Evolutionary conservation across 2,797 vertebrate species (phyloP).

Genomic region (Pseudochirops corinnae): DNA sequence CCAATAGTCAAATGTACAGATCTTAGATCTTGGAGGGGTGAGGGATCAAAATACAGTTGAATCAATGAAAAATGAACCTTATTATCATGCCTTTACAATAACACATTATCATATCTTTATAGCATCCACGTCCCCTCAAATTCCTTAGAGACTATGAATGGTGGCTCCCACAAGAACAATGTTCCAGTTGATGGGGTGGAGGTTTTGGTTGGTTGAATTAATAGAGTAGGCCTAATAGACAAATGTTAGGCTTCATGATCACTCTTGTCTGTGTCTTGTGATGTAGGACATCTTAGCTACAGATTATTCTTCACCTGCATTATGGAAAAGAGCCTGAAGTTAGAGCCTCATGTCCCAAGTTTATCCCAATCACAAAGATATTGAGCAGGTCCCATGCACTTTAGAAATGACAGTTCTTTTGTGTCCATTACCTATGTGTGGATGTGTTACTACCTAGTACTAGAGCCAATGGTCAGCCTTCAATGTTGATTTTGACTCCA

Average conservation of each 20-base stretch:
- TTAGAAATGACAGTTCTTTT: neutral
- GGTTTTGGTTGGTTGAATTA: neutral
- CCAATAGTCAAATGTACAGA: neutral
- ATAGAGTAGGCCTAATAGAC: neutral
- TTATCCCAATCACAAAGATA: neutral
- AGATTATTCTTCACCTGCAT: neutral
- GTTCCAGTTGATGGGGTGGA: neutral
- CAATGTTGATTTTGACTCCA: neutral
- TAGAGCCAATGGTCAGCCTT: neutral
- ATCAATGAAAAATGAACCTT: neutral
- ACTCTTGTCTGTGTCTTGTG: neutral
- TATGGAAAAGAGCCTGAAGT: neutral
- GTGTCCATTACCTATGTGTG: neutral
- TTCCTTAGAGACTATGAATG: neutral
- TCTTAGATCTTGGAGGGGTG: neutral
- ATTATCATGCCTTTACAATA: neutral
- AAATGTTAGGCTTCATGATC: neutral
- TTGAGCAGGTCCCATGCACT: neutral
- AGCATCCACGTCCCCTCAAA: neutral
- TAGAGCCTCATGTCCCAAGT: neutral
- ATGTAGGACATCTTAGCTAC: neutral
- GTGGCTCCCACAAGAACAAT: neutral
- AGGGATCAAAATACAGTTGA: neutral
- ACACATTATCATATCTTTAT: neutral
- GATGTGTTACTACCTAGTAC: neutral